phyloP scores from a whole-genome alignment of 23 tunicate genomes.

The Styela clava region DNA sequence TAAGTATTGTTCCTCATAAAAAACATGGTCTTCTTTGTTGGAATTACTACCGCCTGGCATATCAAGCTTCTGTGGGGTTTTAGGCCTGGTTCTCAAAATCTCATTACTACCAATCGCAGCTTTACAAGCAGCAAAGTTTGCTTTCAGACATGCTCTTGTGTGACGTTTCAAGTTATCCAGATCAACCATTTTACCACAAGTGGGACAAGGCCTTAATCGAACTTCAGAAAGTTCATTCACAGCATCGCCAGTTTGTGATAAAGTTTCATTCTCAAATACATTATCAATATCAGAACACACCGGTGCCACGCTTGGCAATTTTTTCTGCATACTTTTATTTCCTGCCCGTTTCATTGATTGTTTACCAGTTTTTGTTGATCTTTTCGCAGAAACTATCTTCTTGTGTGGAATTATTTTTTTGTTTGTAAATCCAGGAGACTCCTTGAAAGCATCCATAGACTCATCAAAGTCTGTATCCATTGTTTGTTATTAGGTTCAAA shows the following conservation, averaged over 20 bases:
- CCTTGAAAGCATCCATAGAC: conserved; percentile 9
- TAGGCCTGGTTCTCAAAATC: neutral
- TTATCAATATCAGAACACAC: neutral
- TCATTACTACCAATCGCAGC: conserved; percentile 2
- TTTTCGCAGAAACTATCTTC: neutral
- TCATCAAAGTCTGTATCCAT: conserved; percentile 11
- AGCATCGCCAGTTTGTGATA: neutral
- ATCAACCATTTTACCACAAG: conserved; percentile 6
- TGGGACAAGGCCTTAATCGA: conserved; percentile 16
- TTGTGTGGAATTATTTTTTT: neutral
- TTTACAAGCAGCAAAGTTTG: conserved; percentile 13
- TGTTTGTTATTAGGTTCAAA: neutral
- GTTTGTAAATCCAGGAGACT: neutral
- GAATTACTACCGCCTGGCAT: neutral
- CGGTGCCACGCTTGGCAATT: neutral
- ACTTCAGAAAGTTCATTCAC: neutral
- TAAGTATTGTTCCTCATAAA: neutral
- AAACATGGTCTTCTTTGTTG: neutral
- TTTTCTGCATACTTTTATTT: neutral
- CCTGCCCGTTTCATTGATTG: neutral
- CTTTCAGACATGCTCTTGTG: neutral
- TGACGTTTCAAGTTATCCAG: neutral
- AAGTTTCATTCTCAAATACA: neutral
- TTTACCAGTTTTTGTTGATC: neutral
- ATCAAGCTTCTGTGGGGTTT: neutral